phyloP scores from a whole-genome alignment of 2,113 vertebrate genomes.

The Vireo altiloquus region DNA sequence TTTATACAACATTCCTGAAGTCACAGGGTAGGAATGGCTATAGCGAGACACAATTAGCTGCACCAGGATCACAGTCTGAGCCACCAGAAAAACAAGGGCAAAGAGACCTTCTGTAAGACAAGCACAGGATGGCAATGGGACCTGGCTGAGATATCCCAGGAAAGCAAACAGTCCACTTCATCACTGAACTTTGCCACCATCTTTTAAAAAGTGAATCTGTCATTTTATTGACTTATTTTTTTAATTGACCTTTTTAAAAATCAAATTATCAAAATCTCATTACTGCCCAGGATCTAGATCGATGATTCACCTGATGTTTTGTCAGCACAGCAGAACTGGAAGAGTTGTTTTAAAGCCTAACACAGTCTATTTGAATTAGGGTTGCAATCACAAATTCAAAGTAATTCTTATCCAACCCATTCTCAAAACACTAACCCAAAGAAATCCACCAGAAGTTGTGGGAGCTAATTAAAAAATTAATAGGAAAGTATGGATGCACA shows the following conservation, averaged over 20 bases:
- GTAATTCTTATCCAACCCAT: background rate
- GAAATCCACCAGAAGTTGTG: background rate
- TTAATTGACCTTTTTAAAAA: background rate
- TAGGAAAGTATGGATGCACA: background rate
- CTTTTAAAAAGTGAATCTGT: background rate
- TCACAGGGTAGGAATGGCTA: background rate
- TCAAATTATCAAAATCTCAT: background rate
- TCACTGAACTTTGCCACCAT: background rate
- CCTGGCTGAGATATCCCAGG: background rate
- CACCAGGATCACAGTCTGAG: background rate
- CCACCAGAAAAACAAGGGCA: background rate
- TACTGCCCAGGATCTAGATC: background rate
- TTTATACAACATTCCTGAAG: conserved; percentile 25
- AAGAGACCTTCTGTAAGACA: background rate
- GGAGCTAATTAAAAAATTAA: background rate
- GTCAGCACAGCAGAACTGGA: background rate
- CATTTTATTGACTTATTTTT: background rate
- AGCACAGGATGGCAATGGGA: background rate
- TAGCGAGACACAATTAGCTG: background rate
- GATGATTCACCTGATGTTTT: background rate
- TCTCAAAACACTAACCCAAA: background rate
- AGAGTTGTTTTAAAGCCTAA: background rate
- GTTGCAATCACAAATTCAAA: background rate
- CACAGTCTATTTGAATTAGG: background rate
- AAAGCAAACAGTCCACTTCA: background rate